Conservation (phyloP, 2,888 invertebrate species). For the Drosophila acutilabella region DNA sequence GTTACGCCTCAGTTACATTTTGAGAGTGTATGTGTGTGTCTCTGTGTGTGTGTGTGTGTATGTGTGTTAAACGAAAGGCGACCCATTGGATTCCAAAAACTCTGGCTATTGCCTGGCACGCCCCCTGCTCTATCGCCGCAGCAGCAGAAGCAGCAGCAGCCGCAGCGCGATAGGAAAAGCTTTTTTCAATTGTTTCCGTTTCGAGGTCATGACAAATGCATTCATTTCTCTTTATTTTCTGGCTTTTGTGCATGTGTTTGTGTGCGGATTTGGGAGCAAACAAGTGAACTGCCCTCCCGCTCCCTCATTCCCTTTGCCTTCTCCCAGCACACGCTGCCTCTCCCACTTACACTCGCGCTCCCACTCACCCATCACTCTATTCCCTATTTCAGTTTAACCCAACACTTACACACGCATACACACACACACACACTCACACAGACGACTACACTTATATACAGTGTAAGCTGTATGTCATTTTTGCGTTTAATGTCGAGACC, state of each 20-base stretch:
- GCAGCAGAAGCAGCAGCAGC: constrained; percentile 33
- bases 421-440: not conserved
- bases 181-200: constrained; percentile 80
- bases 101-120: constrained; percentile 1
- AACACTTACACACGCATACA: not conserved
- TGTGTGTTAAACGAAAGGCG: constrained; percentile 25
- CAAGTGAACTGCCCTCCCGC: constrained; percentile 64
- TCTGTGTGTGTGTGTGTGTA: constrained; percentile 16
- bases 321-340: not conserved
- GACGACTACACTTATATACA: constrained; percentile 1
- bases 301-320: constrained; percentile 17
- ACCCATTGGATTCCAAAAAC: constrained; percentile 25
- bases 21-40: constrained; percentile 2
- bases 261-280: constrained; percentile 63
- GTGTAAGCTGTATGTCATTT: constrained; percentile 62
- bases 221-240: constrained; percentile 69
- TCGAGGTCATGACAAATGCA: constrained; percentile 81
- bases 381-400: not conserved
- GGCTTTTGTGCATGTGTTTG: constrained; percentile 25
- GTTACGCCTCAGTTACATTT: constrained; percentile 66
- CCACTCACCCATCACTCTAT: constrained; percentile 1
- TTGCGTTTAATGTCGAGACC: constrained; percentile 69
- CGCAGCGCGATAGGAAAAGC: constrained; percentile 75
- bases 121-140: not conserved
- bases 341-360: constrained; percentile 1